A percentile compares a stretch with the other conserved stretches of the same genome.
phyloP scores from a whole-genome alignment of 2,113 vertebrate species.

The Erythrocebus patas region DNA sequence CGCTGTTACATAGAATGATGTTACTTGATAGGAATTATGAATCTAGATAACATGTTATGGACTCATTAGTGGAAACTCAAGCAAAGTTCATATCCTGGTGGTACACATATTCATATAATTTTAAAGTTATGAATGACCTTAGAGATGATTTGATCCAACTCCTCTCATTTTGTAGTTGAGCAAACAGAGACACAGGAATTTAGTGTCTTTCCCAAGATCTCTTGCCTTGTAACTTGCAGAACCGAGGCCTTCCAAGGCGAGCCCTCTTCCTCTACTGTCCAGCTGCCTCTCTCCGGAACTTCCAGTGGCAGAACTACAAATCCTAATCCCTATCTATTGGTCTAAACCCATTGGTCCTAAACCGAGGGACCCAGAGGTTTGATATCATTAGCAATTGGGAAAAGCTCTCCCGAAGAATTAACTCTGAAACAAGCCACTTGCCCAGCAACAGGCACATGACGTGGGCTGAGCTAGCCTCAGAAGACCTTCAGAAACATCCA shows the following conservation, averaged over 20 bases:
- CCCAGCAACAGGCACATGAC: too few relatives aligned
- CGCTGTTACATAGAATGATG: neutral
- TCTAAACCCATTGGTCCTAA: too few relatives aligned
- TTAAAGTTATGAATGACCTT: neutral
- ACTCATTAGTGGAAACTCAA: neutral
- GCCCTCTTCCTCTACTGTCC: neutral
- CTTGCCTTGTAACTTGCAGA: neutral
- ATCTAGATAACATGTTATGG: neutral
- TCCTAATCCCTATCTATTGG: neutral
- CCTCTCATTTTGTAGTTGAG: neutral
- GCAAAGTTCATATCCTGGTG: neutral
- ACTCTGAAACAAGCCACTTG: neutral
- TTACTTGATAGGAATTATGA: neutral
- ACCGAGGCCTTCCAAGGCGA: neutral
- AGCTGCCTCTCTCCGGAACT: neutral
- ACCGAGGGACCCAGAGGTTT: neutral
- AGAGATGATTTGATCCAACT: neutral
- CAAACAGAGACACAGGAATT: neutral
- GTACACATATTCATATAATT: neutral
- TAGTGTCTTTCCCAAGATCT: neutral
- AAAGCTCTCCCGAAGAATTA: neutral
- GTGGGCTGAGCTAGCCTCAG: neutral
- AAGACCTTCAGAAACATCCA: neutral
- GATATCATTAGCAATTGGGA: neutral
- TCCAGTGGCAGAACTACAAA: neutral